Conservation (phyloP, 1,140 invertebrate species). For the Papilio machaon region DNA sequence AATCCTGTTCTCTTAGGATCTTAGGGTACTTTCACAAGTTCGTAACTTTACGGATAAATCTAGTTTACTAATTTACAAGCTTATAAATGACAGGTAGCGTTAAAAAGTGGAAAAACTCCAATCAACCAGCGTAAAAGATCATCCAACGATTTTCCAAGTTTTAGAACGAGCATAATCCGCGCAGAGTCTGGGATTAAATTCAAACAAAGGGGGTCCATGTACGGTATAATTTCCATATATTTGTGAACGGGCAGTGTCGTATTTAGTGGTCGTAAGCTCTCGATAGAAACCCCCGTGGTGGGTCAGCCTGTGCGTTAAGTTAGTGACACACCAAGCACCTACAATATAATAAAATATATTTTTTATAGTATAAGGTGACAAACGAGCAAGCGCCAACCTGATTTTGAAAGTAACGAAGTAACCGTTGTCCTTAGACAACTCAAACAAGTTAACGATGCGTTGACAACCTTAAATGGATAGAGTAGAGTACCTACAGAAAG, state of each 20-base stretch:
- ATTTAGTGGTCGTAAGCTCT: constrained; percentile 52
- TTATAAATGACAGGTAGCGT: not conserved
- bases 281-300: constrained; percentile 47
- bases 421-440: too few relatives aligned
- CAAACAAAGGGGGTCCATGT: constrained; percentile 43
- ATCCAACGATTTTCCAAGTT: constrained; percentile 33
- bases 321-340: constrained; percentile 29
- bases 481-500: too few relatives aligned
- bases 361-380: too few relatives aligned
- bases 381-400: too few relatives aligned
- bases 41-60: too few relatives aligned
- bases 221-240: constrained; percentile 60
- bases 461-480: too few relatives aligned
- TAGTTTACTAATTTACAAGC: too few relatives aligned
- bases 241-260: constrained; percentile 48
- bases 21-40: too few relatives aligned
- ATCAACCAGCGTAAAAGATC: constrained; percentile 6
- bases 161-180: constrained; percentile 46
- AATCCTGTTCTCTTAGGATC: too few relatives aligned
- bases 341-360: too few relatives aligned
- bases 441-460: too few relatives aligned
- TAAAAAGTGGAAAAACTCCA: not conserved
- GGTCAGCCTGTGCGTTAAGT: constrained; percentile 43
- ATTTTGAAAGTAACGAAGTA: too few relatives aligned
- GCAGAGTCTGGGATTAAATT: constrained; percentile 51